These are phyloP conservation scores for Knipowitschia caucasica DNA, from an alignment of 2,797 vertebrate genomes.

Conservation along the genomic window DNA sequence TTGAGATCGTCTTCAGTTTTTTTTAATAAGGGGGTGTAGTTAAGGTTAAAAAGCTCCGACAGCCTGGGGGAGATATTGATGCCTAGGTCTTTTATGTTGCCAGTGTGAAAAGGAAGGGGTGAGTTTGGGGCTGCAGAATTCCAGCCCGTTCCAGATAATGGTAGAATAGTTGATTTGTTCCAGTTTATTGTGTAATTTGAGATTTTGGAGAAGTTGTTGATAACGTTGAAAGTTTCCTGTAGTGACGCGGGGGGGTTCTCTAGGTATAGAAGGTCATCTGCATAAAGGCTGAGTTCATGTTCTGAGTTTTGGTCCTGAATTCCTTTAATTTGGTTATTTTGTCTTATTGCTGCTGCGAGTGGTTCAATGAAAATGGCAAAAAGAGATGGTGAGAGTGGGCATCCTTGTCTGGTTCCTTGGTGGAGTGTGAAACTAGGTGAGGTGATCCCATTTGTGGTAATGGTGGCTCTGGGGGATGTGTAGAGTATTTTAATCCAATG, in stretches of 20 bases:
- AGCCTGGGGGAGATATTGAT: too few species aligned
- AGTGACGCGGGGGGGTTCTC: background rate
- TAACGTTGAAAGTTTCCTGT: background rate
- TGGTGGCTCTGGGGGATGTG: background rate
- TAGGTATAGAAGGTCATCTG: slow-evolving; percentile 6
- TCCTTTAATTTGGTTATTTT: too few species aligned
- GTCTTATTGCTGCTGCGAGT: background rate
- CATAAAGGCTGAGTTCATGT: slow-evolving; percentile 4
- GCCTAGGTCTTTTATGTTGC: too few species aligned
- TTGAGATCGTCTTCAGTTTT: too few species aligned
- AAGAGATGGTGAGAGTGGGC: background rate
- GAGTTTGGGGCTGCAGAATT: too few species aligned
- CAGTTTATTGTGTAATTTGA: background rate
- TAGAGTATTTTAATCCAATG: slow-evolving; percentile 7
- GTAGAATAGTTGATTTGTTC: too few species aligned
- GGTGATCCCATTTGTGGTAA: too few species aligned
- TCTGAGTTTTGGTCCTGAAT: background rate
- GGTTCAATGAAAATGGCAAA: background rate
- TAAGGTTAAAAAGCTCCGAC: too few species aligned
- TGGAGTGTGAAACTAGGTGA: slow-evolving; percentile 11
- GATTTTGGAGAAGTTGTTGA: background rate
- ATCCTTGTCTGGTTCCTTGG: slow-evolving; percentile 1
- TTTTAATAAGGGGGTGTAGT: too few species aligned
- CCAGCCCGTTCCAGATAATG: too few species aligned
- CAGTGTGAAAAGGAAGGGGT: too few species aligned